These are phyloP conservation scores for Deilephila porcellus DNA, from an alignment of 2,888 invertebrate species.

Conservation along the genomic window DNA sequence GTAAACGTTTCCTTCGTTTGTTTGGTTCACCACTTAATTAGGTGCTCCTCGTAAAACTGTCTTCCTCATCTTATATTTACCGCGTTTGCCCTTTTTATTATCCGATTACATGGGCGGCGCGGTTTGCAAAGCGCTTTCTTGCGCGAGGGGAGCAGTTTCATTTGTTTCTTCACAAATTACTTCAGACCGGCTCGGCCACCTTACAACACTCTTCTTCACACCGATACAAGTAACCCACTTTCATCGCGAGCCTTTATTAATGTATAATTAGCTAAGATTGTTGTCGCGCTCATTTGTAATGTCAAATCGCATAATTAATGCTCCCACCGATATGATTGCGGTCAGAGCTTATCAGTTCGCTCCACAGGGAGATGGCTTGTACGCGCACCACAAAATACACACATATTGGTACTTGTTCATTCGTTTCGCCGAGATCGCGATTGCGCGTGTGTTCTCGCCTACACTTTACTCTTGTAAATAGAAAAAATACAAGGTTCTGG, in stretches of 20 bases:
- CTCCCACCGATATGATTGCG: slow-evolving; percentile 77
- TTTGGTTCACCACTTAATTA: slow-evolving; percentile 84
- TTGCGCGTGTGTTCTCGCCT: slow-evolving; percentile 29
- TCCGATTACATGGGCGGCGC: slow-evolving; percentile 84
- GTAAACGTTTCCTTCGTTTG: slow-evolving; percentile 79
- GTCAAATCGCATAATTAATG: slow-evolving; percentile 77
- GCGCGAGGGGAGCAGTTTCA: slow-evolving; percentile 83
- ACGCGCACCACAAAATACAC: slow-evolving; percentile 48
- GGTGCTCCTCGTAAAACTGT: slow-evolving; percentile 84
- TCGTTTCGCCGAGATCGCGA: slow-evolving; percentile 47
- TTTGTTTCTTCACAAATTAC: slow-evolving; percentile 84
- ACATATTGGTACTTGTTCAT: slow-evolving; percentile 57
- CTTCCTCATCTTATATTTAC: slow-evolving; percentile 86
- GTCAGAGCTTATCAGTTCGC: slow-evolving; percentile 72
- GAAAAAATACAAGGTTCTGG: slow-evolving; percentile 28
- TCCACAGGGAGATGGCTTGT: slow-evolving; percentile 69
- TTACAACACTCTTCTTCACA: slow-evolving; percentile 51
- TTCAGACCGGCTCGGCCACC: slow-evolving; percentile 68
- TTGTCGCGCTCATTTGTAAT: slow-evolving; percentile 63
- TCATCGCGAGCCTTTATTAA: slow-evolving; percentile 54
- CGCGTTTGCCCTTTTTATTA: slow-evolving; percentile 85
- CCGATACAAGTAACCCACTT: slow-evolving; percentile 53
- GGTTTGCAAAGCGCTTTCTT: slow-evolving; percentile 79
- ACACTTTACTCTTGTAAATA: slow-evolving; percentile 13
- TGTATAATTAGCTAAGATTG: slow-evolving; percentile 74